These are phyloP conservation scores for Cuniculus paca DNA, from an alignment of 2,797 vertebrate species.

Conservation along the genomic window DNA sequence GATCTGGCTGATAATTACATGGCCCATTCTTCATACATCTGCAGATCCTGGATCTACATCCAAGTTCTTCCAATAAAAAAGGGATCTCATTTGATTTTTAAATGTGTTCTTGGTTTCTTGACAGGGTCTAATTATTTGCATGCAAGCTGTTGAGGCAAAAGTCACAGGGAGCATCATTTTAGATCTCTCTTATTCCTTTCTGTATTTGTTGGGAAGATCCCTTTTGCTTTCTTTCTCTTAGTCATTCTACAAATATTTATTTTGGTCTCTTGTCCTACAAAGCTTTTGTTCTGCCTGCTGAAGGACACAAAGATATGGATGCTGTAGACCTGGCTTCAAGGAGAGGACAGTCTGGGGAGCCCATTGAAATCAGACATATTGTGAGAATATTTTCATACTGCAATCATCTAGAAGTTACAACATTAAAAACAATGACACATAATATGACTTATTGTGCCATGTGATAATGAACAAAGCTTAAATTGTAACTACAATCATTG, in stretches of 20 bases:
- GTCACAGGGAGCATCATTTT: background rate
- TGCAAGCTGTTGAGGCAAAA: background rate
- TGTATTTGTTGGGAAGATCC: background rate
- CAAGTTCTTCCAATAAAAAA: conserved; percentile 39
- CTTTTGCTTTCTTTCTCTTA: background rate
- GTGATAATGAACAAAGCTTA: background rate
- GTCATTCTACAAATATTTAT: background rate
- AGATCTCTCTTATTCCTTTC: background rate
- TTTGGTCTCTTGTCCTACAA: background rate
- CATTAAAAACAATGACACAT: background rate
- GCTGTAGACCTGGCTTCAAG: background rate
- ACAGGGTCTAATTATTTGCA: background rate
- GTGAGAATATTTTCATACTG: background rate
- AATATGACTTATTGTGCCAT: background rate
- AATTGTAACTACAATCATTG: background rate
- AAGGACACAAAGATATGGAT: background rate
- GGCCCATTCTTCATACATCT: background rate
- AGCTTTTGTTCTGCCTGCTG: background rate
- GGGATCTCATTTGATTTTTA: conserved; percentile 70
- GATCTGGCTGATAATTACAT: background rate
- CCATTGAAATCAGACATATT: background rate
- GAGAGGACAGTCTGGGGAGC: background rate
- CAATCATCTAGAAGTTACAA: background rate
- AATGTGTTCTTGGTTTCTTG: conserved; percentile 66
- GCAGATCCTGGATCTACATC: background rate